Percentiles rank a stretch among this genome's conserved stretches.
phyloP scores from a whole-genome alignment of 2,113 vertebrate genomes.

The Phaethon lepturus region DNA sequence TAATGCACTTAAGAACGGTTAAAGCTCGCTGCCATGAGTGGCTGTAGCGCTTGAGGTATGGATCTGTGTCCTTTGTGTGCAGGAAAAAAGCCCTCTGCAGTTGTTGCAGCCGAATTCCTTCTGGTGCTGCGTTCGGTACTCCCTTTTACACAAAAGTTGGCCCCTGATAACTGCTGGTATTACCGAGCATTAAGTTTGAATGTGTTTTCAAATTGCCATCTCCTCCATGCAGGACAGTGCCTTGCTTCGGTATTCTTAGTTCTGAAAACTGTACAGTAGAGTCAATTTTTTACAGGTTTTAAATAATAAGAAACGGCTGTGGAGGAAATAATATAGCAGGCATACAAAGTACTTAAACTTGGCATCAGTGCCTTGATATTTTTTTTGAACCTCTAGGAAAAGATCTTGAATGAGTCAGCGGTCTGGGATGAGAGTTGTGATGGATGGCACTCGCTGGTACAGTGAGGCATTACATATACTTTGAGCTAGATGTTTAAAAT shows the following conservation, averaged over 20 bases:
- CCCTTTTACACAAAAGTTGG: not conserved
- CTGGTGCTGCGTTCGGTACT: not conserved
- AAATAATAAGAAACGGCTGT: not conserved
- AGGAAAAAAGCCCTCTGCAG: constrained; percentile 32
- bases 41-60: constrained; percentile 31
- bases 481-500: not conserved
- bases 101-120: constrained; percentile 30
- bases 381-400: constrained; percentile 65
- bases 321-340: not conserved
- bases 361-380: constrained; percentile 5
- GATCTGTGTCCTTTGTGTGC: constrained; percentile 72
- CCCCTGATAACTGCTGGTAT: not conserved
- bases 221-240: not conserved
- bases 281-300: not conserved
- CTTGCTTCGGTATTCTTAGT: not conserved
- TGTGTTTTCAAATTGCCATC: not conserved
- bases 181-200: not conserved
- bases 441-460: constrained; percentile 51
- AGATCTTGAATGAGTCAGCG: constrained; percentile 65
- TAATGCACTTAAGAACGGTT: not conserved
- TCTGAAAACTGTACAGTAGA: not conserved
- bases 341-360: not conserved
- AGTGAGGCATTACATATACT: not conserved
- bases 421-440: constrained; percentile 46
- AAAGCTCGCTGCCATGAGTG: constrained; percentile 4